Evolutionary conservation across 92 coral and sea anemone species (phyloP), one percentile per base, ranked within the genome.

Genomic region (Pocillopora meandrina): DNA sequence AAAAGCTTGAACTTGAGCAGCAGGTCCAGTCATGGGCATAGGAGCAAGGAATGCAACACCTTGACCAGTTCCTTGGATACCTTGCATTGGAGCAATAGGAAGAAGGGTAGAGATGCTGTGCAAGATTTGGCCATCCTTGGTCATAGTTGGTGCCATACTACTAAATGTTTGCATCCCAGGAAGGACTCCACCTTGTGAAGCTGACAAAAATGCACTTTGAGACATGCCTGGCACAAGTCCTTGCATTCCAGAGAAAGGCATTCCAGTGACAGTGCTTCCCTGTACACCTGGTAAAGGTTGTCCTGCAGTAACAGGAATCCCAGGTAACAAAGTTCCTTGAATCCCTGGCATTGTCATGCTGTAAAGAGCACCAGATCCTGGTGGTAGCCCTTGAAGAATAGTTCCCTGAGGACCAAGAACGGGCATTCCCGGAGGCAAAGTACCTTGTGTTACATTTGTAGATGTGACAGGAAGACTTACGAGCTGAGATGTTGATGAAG

Each of bases 21-120:
- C 85, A 61, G 86, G 81, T 10, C 90, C 93, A 55, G 95, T 67
- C 47, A 92, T 79, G 56, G 97, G 92, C 71, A 94, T 74, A 35
- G 95, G 95, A 36, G 98, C 87, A 10, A 94, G 80, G 64, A 94
- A 94, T 9, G 98, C 84, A 78, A 94, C 89, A 16, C 98, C 92
- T 26, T 90, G 95, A 5, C 92, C 89, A 42, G 91, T 58, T 20
- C 92, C 94, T 84, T 91, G 93, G 31, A 86, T 76, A 11, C 94
- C 97, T 83, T 94, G 98, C 61, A 94, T 78, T 36, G 98, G 98
- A 14, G 98, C 90, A 26, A 94, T 91, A 0, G 98, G 98, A 80
- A 94, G 81, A 19, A 94, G 87, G 31, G 98, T 94, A 68, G 95
- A 93, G 71, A 94, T 92, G 79, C 94, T 94, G 88, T 94, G 98